Conservation (phyloP, 2,888 invertebrate species). For the Dryocosmus kuriphilus region DNA sequence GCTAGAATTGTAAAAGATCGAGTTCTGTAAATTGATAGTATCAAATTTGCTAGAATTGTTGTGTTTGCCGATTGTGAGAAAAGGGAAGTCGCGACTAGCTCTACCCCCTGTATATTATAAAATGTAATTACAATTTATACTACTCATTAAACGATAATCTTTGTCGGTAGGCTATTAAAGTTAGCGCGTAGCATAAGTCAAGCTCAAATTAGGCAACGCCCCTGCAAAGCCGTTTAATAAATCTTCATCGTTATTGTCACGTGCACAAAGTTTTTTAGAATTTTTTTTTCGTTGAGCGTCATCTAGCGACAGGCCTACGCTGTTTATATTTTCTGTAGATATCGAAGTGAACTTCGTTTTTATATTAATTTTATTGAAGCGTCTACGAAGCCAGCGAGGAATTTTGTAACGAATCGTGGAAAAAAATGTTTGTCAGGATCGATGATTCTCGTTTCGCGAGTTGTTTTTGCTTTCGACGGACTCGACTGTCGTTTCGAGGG, state of each 20-base stretch:
- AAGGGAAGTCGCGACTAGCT: slow-evolving; percentile 50
- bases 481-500: neutral
- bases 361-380: slow-evolving; percentile 38
- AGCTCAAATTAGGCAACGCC: slow-evolving; percentile 72
- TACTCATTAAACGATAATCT: slow-evolving; percentile 71
- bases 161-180: slow-evolving; percentile 71
- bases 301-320: slow-evolving; percentile 53
- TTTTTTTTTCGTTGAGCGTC: slow-evolving; percentile 34
- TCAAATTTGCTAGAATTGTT: neutral
- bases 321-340: slow-evolving; percentile 35
- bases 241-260: slow-evolving; percentile 60
- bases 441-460: neutral
- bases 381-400: slow-evolving; percentile 21
- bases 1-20: slow-evolving; percentile 22
- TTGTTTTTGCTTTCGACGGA: neutral
- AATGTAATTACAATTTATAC: slow-evolving; percentile 75
- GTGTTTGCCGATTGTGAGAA: slow-evolving; percentile 44
- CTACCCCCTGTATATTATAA: slow-evolving; percentile 72
- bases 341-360: slow-evolving; percentile 36
- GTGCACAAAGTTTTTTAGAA: slow-evolving; percentile 59
- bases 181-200: slow-evolving; percentile 73
- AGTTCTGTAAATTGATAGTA: neutral
- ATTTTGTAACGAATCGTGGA: slow-evolving; percentile 40
- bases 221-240: slow-evolving; percentile 49
- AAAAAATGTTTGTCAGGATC: slow-evolving; percentile 8